These are phyloP conservation scores for Scaptodrosophila lebanonensis DNA, from an alignment of 1,140 invertebrate species.

Conservation along the genomic window DNA sequence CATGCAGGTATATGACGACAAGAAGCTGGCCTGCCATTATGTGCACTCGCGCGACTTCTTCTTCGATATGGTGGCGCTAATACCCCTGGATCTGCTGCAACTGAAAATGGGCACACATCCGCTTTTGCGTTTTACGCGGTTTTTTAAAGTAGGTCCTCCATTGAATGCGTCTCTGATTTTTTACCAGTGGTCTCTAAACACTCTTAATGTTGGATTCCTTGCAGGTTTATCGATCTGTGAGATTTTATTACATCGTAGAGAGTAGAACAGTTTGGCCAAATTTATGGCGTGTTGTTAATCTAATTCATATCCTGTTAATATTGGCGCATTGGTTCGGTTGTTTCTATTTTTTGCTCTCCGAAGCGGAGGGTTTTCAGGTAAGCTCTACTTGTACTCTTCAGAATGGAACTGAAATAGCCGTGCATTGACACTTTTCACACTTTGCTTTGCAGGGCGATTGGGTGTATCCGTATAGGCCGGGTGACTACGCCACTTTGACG, in stretches of 20 bases:
- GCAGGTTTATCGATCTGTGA: constrained; percentile 91
- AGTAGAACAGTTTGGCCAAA: constrained; percentile 96
- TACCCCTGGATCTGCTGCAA: constrained; percentile 92
- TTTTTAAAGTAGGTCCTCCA: constrained; percentile 82
- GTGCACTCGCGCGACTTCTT: constrained; percentile 89
- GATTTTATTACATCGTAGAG: constrained; percentile 97
- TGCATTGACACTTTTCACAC: too few relatives aligned
- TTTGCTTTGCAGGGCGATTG: constrained; percentile 84
- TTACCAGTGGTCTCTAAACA: background rate
- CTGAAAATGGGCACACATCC: constrained; percentile 87
- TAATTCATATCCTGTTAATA: constrained; percentile 95
- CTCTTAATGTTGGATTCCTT: background rate
- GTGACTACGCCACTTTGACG: constrained; percentile 90
- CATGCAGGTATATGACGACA: constrained; percentile 89
- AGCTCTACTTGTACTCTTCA: constrained; percentile 30
- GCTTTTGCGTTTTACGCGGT: constrained; percentile 89
- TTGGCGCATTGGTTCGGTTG: constrained; percentile 98
- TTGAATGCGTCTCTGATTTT: too few relatives aligned
- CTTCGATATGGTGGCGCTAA: constrained; percentile 89
- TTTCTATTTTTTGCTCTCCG: constrained; percentile 96
- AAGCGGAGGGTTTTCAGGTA: constrained; percentile 91
- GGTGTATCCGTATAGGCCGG: constrained; percentile 93
- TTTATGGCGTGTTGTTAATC: constrained; percentile 95
- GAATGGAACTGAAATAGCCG: background rate
- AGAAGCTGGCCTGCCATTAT: constrained; percentile 93